Evolutionary conservation across 2,797 vertebrate genomes (phyloP), one percentile per base, ranked within the genome.

Genomic region (Pelodytes ibericus): DNA sequence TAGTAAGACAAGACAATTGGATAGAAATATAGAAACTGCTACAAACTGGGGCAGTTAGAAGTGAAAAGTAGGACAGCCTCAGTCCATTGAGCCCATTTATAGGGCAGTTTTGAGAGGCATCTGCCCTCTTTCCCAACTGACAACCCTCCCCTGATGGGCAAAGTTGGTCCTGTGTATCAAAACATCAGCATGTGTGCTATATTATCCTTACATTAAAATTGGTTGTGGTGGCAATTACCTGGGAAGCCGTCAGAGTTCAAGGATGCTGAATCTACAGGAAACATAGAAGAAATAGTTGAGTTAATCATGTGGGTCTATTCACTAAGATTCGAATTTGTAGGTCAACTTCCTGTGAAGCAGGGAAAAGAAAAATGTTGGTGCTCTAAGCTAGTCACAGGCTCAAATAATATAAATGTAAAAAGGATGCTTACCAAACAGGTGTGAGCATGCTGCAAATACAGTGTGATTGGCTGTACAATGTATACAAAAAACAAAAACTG

Each of bases 191-290:
- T 6, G 11, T 36, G 5, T 36, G 11, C 5, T 36, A 11, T 11
- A 5, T 1, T 6, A 36, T 5, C 11, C 33, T 36, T 36, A 36
- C 11, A 11, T 36, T 36, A 36, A 36, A 36, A 5, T 36, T 36
- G 33, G 1, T 36, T 36, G 33, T 36, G 2, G 5, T 36, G 33
- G 5, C 5, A 36, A 57, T 74, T 74, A 74, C 72, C 72, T 74
- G 72, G 6, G 1, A 74, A 15, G 7, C 53, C 16, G 15, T 56
- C 20, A 31, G 16, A 18, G 51, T 18, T 18, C 2, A 59, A 33
- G 16, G 36, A 47, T 6, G 72, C 72, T 7, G 72, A 66, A 74
- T 26, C 72, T 74, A 49, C 26, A 30, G 2, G 18, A 63, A 4
- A 29, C 18, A 41, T 0, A 51, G 39, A 1, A 53, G 15, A 10